Evolutionary conservation across 1,140 invertebrate species (phyloP).

Genomic region (Ceratosolen solmsi): DNA sequence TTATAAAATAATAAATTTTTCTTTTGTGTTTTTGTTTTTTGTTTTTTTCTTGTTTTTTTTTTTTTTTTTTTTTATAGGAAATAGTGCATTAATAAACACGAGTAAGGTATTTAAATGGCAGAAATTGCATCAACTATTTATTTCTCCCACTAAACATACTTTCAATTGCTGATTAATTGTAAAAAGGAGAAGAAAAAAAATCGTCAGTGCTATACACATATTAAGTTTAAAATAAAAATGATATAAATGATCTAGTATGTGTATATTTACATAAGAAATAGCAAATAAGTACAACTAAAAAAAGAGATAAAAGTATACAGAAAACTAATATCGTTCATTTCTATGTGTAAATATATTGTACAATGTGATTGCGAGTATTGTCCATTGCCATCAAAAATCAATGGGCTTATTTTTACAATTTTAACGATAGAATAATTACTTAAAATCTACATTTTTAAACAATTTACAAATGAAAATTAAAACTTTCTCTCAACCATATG

Average conservation of each 20-base stretch:
- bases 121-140: slow-evolving; percentile 55
- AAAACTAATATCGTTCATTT: slow-evolving; percentile 39
- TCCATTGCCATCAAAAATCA: slow-evolving; percentile 61
- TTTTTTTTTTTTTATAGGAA: slow-evolving; percentile 62
- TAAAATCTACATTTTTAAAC: slow-evolving; percentile 32
- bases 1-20: slow-evolving; percentile 65
- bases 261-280: slow-evolving; percentile 45
- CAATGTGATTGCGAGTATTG: slow-evolving; percentile 63
- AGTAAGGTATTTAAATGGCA: slow-evolving; percentile 57
- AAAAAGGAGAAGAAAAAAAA: slow-evolving; percentile 55
- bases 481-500: slow-evolving; percentile 33
- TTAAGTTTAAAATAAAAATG: slow-evolving; percentile 49
- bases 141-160: slow-evolving; percentile 42
- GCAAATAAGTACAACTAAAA: slow-evolving; percentile 60
- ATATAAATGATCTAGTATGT: slow-evolving; percentile 48
- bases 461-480: slow-evolving; percentile 50
- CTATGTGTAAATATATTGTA: slow-evolving; percentile 56
- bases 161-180: slow-evolving; percentile 52
- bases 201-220: slow-evolving; percentile 47
- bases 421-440: slow-evolving; percentile 36
- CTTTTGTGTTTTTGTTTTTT: too few relatives aligned
- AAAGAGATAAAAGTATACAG: slow-evolving; percentile 33
- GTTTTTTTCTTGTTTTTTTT: too few relatives aligned
- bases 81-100: slow-evolving; percentile 58
- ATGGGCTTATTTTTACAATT: slow-evolving; percentile 48